Evolutionary conservation across 2,888 invertebrate genomes (phyloP).

Genomic region (Drosophila tanythrix): DNA sequence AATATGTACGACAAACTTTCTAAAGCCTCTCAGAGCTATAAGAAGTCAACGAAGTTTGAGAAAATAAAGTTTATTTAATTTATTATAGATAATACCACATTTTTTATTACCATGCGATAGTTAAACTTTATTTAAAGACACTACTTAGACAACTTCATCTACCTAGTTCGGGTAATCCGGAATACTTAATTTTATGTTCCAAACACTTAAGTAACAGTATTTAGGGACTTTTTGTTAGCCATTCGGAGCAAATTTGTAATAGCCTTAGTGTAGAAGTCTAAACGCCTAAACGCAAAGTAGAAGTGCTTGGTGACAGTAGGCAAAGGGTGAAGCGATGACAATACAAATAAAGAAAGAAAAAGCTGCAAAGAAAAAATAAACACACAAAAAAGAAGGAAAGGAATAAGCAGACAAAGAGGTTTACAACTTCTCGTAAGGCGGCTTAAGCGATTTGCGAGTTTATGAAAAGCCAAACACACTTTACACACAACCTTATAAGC

Average conservation of each 20-base stretch:
- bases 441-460: conserved; percentile 79
- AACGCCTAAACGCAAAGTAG: background rate
- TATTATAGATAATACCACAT: background rate
- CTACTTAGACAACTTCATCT: background rate
- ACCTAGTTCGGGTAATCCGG: background rate
- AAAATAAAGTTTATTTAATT: background rate
- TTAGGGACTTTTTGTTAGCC: background rate
- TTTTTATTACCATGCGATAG: background rate
- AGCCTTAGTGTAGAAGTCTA: background rate
- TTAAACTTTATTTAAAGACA: background rate
- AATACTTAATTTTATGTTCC: background rate
- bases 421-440: conserved; percentile 77
- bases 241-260: too few relatives aligned
- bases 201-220: too few relatives aligned
- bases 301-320: conserved; percentile 13
- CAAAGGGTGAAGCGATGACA: conserved; percentile 46
- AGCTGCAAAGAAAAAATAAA: conserved; percentile 15
- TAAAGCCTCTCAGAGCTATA: background rate
- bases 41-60: background rate
- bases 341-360: conserved; percentile 35
- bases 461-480: conserved; percentile 78
- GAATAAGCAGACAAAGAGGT: conserved; percentile 63
- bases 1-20: background rate
- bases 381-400: background rate
- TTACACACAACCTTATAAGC: conserved; percentile 51